phyloP scores from a whole-genome alignment of 2,888 invertebrate genomes.

The Asteroscopus sphinx region DNA sequence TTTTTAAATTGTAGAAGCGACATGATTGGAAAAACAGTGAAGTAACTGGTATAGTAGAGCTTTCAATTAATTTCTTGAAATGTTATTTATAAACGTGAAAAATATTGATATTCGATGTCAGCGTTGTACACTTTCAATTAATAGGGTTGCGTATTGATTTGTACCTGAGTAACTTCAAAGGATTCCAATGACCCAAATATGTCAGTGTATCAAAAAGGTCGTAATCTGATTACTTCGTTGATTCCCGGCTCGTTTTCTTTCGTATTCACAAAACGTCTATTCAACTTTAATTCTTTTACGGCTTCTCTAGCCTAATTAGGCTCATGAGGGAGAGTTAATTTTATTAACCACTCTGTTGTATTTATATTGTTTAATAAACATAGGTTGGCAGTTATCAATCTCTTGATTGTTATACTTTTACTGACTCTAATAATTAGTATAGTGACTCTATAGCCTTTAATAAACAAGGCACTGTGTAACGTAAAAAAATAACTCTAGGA shows the following conservation, averaged over 20 bases:
- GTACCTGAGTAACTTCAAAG: constrained; percentile 61
- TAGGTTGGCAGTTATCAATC: too few relatives aligned
- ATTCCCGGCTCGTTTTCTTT: constrained; percentile 52
- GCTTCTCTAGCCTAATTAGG: constrained; percentile 52
- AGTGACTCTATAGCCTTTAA: too few relatives aligned
- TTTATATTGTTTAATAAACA: too few relatives aligned
- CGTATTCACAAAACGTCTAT: constrained; percentile 50
- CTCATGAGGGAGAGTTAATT: constrained; percentile 20
- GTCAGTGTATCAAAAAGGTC: constrained; percentile 62
- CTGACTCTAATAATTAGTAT: too few relatives aligned
- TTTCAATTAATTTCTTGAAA: constrained; percentile 13
- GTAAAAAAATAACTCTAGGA: too few relatives aligned
- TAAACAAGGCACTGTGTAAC: too few relatives aligned
- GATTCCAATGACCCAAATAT: constrained; percentile 67
- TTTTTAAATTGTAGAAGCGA: constrained; percentile 6
- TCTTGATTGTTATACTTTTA: too few relatives aligned
- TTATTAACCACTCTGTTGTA: constrained; percentile 10
- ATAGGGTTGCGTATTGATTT: constrained; percentile 47
- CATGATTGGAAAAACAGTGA: constrained; percentile 9
- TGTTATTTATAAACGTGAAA: not conserved
- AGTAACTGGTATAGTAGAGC: not conserved
- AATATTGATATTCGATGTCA: constrained; percentile 2
- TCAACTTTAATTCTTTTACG: constrained; percentile 51
- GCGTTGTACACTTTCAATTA: constrained; percentile 33
- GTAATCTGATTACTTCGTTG: constrained; percentile 63